These are phyloP conservation scores for Sander lucioperca DNA, from an alignment of 2,113 vertebrate genomes.

Conservation along the genomic window DNA sequence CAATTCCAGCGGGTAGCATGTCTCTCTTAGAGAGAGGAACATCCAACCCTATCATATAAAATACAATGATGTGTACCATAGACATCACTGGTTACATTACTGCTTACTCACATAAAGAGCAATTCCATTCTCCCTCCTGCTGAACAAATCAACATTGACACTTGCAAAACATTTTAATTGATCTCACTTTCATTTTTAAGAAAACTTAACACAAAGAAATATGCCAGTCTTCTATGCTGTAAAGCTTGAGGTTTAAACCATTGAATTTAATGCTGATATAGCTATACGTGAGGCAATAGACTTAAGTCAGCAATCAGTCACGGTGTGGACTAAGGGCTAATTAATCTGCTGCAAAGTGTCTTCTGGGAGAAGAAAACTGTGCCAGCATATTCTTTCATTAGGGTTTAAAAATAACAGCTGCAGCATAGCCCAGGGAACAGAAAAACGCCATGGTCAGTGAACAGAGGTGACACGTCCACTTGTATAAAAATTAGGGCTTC, in stretches of 20 bases:
- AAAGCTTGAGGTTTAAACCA: constrained; percentile 15
- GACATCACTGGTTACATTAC: background rate
- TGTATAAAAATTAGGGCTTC: constrained; percentile 12
- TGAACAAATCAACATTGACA: background rate
- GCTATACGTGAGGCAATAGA: constrained; percentile 34
- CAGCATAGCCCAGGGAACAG: constrained; percentile 20
- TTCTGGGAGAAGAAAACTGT: constrained; percentile 42
- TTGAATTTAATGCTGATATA: constrained; percentile 41
- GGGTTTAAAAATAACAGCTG: constrained; percentile 57
- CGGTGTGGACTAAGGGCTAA: constrained; percentile 38
- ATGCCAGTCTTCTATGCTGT: background rate
- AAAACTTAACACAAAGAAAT: background rate
- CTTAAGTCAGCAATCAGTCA: constrained; percentile 66
- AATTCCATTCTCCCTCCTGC: background rate
- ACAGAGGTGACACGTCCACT: too few relatives aligned
- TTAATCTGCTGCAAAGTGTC: constrained; percentile 65
- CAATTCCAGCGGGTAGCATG: too few relatives aligned
- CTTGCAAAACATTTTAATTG: constrained; percentile 1
- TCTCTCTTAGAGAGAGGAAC: too few relatives aligned
- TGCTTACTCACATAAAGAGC: background rate
- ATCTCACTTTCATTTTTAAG: background rate
- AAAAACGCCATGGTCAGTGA: constrained; percentile 55
- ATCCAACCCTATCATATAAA: too few relatives aligned
- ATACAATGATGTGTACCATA: too few relatives aligned
- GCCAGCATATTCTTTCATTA: constrained; percentile 65